phyloP scores from a whole-genome alignment of 2,888 invertebrate genomes.

The Aromia moschata region DNA sequence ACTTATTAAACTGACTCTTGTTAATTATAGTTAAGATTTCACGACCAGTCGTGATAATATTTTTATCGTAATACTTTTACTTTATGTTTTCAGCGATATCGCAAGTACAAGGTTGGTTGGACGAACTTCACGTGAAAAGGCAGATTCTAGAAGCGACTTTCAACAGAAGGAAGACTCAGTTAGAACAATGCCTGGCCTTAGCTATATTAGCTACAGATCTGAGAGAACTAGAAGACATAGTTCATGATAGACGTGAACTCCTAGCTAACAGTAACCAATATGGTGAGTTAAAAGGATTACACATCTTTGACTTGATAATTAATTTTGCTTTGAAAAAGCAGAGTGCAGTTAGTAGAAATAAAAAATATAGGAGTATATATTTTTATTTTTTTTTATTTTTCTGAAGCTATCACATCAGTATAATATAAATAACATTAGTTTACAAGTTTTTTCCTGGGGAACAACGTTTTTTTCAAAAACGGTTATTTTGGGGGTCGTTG shows the following conservation, averaged over 20 bases:
- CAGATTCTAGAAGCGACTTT: slow-evolving; percentile 75
- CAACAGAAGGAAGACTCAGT: slow-evolving; percentile 74
- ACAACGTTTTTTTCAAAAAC: no score
- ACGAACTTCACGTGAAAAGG: slow-evolving; percentile 78
- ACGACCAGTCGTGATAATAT: neutral
- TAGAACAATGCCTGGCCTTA: slow-evolving; percentile 81
- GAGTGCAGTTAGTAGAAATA: no score
- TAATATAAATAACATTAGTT: no score
- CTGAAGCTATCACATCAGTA: no score
- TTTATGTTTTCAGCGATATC: slow-evolving; percentile 67
- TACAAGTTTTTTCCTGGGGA: no score
- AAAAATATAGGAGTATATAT: no score
- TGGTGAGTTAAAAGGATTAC: slow-evolving; percentile 62
- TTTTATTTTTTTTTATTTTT: no score
- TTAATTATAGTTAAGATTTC: no score
- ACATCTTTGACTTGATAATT: no score
- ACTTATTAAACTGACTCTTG: no score
- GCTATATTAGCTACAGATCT: slow-evolving; percentile 79
- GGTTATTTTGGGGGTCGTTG: no score
- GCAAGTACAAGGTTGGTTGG: slow-evolving; percentile 79
- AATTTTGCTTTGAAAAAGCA: no score
- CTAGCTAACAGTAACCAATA: slow-evolving; percentile 69
- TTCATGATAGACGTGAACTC: slow-evolving; percentile 67
- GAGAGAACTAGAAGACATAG: slow-evolving; percentile 69
- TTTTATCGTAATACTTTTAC: neutral